Base-by-base conservation (phyloP, 2,888 invertebrate species). In the Allolobophora icterica region DNA sequence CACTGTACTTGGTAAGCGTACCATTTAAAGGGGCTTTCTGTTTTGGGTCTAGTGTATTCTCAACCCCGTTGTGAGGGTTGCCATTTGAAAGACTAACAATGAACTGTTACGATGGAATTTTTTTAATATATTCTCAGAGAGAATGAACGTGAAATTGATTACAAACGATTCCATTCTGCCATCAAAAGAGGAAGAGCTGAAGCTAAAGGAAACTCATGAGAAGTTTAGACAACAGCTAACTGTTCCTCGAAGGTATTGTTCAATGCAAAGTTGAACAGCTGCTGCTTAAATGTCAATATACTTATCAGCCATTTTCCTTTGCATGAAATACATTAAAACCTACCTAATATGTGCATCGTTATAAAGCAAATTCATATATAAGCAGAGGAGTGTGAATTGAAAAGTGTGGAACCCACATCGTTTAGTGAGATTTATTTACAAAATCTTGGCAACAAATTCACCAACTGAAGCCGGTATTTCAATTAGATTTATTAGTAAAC, bases 101-200 rank as follows among this genome's bases (percentile, higher is more conserved):
- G n/a, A 71, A 71, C 71, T n/a, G 71, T 71, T 30, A n/a, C 1
- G n/a, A 71, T 71, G 30, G 30, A 71, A 71, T 71, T 71, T 71
- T 15, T 21, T n/a, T n/a, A 30, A 58, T 30, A 8, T 71, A 38
- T 19, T 97, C 94, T 97, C 98, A 6, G 98, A 98, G 95, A 98
- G 98, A 95, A 95, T 98, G 4, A 98, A 98, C 94, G 96, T 98
- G 15, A 97, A 96, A 92, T 97, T 97, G 94, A 96, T 97, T 0
- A 96, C 97, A 94, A 96, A 97, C 0, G 91, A 93, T 13, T 92
- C 92, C 90, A 96, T 97, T 0, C 93, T 97, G n/a, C 95, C 97
- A 0, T 96, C 96, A 0, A 95, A 96, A 89, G 96, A 96, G 15
- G 97, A 97, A 91, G 93, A 94, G 89, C 92, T 93, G 42, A 93